Conservation (phyloP, 2,113 vertebrate species). For the Xyrauchen texanus region DNA sequence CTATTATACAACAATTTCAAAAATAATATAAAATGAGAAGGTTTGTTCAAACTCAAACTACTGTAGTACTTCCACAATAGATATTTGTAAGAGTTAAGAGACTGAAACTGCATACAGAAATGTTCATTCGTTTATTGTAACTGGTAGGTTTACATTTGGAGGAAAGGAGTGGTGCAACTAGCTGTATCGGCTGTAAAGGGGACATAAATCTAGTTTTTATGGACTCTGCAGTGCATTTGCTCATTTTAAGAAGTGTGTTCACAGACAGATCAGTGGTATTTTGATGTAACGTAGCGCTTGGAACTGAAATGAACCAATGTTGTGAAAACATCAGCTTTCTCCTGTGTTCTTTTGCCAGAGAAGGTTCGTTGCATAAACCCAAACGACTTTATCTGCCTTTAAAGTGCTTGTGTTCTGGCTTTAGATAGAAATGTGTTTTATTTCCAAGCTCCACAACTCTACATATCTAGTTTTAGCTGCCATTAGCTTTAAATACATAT, state of each 20-base stretch:
- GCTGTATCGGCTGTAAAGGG: conserved; percentile 63
- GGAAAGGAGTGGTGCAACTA: conserved; percentile 61
- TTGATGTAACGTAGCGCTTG: conserved; percentile 50
- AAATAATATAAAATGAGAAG: too few species aligned
- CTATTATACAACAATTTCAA: too few species aligned
- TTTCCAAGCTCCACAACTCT: not conserved
- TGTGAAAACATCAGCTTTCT: conserved; percentile 52
- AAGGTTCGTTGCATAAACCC: conserved; percentile 11
- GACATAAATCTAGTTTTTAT: conserved; percentile 58
- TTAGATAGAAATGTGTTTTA: not conserved
- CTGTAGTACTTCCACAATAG: not conserved
- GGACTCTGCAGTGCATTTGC: conserved; percentile 62
- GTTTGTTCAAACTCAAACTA: not conserved
- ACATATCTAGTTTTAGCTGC: not conserved
- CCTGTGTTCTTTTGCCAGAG: not conserved
- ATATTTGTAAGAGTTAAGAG: not conserved
- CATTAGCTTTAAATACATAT: conserved; percentile 19
- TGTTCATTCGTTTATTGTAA: conserved; percentile 32
- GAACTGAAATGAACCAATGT: conserved; percentile 47
- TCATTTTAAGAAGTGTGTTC: conserved; percentile 27
- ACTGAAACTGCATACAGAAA: conserved; percentile 8
- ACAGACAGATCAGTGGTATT: conserved; percentile 54
- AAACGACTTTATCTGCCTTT: not conserved
- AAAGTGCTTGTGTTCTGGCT: conserved; percentile 22
- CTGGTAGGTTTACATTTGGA: conserved; percentile 43